A percentile compares a stretch with the other conserved stretches of the same genome.
Evolutionary conservation across 2,888 invertebrate genomes (phyloP).

Genomic region (Sturmia bella): DNA sequence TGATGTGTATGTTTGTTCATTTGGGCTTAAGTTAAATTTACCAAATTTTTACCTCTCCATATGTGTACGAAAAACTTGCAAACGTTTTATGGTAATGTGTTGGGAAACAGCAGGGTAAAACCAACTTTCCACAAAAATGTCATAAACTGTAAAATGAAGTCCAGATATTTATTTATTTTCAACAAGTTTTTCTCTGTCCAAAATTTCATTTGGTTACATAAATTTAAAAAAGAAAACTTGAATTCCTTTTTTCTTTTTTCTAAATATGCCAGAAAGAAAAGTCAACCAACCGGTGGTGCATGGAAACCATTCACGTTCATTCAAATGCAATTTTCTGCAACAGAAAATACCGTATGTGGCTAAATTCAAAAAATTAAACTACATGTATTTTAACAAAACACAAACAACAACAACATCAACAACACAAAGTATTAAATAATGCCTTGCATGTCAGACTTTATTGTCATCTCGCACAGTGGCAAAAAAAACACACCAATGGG

Average conservation of each 20-base stretch:
- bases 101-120: constrained; percentile 2
- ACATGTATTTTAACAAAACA: neutral
- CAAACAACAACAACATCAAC: neutral
- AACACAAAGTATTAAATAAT: constrained; percentile 49
- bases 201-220: constrained; percentile 37
- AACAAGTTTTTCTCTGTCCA: constrained; percentile 6
- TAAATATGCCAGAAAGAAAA: neutral
- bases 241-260: neutral
- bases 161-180: neutral
- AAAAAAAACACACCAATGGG: constrained; percentile 42
- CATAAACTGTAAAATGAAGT: neutral
- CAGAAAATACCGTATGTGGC: neutral
- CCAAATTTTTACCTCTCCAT: neutral
- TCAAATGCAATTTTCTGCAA: constrained; percentile 34
- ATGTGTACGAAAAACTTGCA: neutral
- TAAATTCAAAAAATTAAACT: constrained; percentile 15
- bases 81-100: neutral
- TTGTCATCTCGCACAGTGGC: constrained; percentile 55
- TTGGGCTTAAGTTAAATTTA: neutral
- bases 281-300: constrained; percentile 22
- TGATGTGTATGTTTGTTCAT: too few relatives aligned
- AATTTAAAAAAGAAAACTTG: constrained; percentile 26
- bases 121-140: neutral
- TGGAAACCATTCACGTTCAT: constrained; percentile 11
- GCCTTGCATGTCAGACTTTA: constrained; percentile 57